Conservation (phyloP, 2,113 vertebrate genomes). For the Pleuronectes platessa region DNA sequence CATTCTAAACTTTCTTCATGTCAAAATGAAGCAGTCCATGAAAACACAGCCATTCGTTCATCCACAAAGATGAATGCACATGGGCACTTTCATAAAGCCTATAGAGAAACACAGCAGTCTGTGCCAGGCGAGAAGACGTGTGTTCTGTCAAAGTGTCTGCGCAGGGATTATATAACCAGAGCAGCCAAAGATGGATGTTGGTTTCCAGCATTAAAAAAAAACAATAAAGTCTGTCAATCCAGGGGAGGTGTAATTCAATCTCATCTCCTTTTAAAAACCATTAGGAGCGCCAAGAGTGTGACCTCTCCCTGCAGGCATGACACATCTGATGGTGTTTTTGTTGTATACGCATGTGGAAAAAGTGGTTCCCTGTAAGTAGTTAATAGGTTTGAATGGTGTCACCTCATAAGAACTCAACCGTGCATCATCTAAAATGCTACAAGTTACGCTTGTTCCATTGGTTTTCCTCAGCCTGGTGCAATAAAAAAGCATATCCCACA, state of each 20-base stretch:
- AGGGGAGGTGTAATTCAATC: conserved; percentile 21
- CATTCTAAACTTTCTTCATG: neutral
- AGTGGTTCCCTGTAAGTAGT: neutral
- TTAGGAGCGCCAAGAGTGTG: neutral
- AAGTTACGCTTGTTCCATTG: too few species aligned
- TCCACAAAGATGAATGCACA: neutral
- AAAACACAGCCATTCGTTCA: conserved; percentile 5
- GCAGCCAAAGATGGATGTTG: conserved; percentile 45
- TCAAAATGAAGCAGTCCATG: conserved; percentile 14
- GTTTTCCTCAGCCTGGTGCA: too few species aligned
- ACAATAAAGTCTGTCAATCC: conserved; percentile 9
- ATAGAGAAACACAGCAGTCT: conserved; percentile 1
- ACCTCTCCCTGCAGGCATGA: conserved; percentile 19
- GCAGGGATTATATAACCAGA: conserved; percentile 55
- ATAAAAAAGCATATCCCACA: too few species aligned
- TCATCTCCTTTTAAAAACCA: conserved; percentile 40
- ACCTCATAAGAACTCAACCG: conserved; percentile 15
- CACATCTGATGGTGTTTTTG: conserved; percentile 31
- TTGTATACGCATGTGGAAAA: conserved; percentile 26
- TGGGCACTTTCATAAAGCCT: neutral
- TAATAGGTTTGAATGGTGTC: conserved; percentile 10
- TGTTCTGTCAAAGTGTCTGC: conserved; percentile 25
- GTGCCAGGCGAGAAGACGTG: conserved; percentile 2
- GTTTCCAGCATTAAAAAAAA: neutral
- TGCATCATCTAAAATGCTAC: neutral